Evolutionary conservation across 2,113 vertebrate genomes (phyloP).

Genomic region (Drymodes brunneopygia): DNA sequence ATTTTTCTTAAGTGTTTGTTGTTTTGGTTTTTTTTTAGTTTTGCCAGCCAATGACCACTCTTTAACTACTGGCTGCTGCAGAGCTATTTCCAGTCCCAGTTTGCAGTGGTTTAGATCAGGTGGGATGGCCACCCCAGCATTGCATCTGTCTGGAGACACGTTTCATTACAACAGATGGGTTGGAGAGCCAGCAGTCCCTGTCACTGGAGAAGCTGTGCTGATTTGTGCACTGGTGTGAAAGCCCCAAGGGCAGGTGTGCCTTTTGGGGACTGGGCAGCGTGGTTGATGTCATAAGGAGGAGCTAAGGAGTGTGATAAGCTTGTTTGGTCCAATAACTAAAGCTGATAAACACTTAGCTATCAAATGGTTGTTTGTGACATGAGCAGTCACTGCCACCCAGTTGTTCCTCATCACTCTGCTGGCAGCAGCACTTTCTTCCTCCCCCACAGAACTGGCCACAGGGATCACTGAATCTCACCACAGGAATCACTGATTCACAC

Average conservation of each 20-base stretch:
- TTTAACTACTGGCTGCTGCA: neutral
- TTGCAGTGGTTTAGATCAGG: neutral
- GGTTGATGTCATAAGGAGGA: neutral
- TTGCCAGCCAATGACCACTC: neutral
- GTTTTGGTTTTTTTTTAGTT: neutral
- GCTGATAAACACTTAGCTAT: neutral
- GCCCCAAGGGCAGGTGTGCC: neutral
- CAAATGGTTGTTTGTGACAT: neutral
- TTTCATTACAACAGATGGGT: neutral
- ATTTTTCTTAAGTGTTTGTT: neutral
- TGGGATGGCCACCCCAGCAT: neutral
- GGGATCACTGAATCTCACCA: neutral
- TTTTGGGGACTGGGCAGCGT: neutral
- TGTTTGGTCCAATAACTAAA: neutral
- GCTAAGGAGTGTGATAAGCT: neutral
- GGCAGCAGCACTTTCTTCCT: neutral
- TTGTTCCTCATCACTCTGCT: neutral
- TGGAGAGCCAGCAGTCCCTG: neutral
- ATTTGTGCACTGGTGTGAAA: neutral
- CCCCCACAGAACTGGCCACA: neutral
- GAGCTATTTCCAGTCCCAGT: neutral
- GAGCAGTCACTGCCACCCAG: neutral
- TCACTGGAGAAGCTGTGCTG: neutral
- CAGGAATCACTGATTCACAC: neutral
- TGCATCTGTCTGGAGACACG: accelerated